Evolutionary conservation across 2,797 vertebrate species (phyloP), one percentile per base, ranked within the genome.

Genomic region (Propithecus perrieri): DNA sequence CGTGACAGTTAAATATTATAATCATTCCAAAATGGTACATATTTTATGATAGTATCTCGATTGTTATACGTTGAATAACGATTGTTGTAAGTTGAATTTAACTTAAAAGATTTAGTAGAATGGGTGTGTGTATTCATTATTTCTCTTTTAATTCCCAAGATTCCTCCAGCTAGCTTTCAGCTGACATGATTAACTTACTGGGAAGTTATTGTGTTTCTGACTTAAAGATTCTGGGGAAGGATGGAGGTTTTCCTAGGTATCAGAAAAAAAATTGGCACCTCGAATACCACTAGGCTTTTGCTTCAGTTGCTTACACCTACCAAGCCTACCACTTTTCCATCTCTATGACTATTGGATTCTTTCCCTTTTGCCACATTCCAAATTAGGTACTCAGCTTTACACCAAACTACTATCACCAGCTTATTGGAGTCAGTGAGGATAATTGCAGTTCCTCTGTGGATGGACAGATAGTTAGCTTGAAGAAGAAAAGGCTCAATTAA

Each of bases 61-160:
- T 92, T 93, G 35, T 91, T 57, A 53, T 89, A 65, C 46, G 28
- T 65, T 38, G 38, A 38, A 38, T 38, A 38, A 38, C 38, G 38
- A 38, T 38, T 3, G 38, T 38, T 38, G 3, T 38, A 38, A 38
- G 38, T 38, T 38, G 38, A 38, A 86, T 91, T 87, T 24, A 59
- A 63, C 26, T 24, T 79, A 41, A 5, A 96, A 79, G 48, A 81
- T 72, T 96, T 81, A 72, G 4, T 74, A 69, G 72, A 92, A 78
- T 57, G 17, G 4, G 6, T 76, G 12, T 67, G 26, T 59, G 24
- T 59, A 75, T 91, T 89, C 28, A 59, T 83, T 84, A 22, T 61
- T 93, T 93, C 38, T 93, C 38, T 80, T 75, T 93, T 75, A 80
- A 48, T 89, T 96, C 28, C 41, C 93, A 48, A 91, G 50, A 91